phyloP scores from a whole-genome alignment of 2,888 invertebrate genomes.

The Dryobota labecula region DNA sequence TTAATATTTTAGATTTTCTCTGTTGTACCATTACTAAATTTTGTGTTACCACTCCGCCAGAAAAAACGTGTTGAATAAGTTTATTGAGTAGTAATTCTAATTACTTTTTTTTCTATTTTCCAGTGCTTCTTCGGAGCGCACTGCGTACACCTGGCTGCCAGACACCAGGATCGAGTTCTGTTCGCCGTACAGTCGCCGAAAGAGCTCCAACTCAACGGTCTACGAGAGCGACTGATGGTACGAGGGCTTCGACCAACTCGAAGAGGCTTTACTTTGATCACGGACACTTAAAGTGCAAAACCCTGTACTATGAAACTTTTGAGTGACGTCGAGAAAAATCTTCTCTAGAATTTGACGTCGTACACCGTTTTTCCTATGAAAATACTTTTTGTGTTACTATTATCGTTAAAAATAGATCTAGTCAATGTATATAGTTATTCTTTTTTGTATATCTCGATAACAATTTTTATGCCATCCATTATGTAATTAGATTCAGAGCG shows the following conservation, averaged over 20 bases:
- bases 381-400: slow-evolving; percentile 42
- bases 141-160: slow-evolving; percentile 90
- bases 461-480: slow-evolving; percentile 66
- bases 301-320: slow-evolving; percentile 59
- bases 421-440: slow-evolving; percentile 63
- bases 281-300: slow-evolving; percentile 72
- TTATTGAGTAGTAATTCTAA: neutral
- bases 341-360: slow-evolving; percentile 49
- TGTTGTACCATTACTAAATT: neutral
- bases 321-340: slow-evolving; percentile 59
- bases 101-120: slow-evolving; percentile 71
- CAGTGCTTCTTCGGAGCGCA: slow-evolving; percentile 89
- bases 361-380: slow-evolving; percentile 45
- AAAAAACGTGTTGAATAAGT: neutral
- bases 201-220: slow-evolving; percentile 87
- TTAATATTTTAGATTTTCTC: neutral
- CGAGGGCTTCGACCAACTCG: slow-evolving; percentile 83
- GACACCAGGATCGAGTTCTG: slow-evolving; percentile 87
- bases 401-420: slow-evolving; percentile 49
- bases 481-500: slow-evolving; percentile 45
- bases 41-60: no score
- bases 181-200: slow-evolving; percentile 84
- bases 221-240: slow-evolving; percentile 90
- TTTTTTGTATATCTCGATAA: slow-evolving; percentile 49
- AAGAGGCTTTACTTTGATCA: slow-evolving; percentile 85